These are phyloP conservation scores for Chrysolina haemoptera DNA, from an alignment of 2,888 invertebrate species.

Conservation along the genomic window DNA sequence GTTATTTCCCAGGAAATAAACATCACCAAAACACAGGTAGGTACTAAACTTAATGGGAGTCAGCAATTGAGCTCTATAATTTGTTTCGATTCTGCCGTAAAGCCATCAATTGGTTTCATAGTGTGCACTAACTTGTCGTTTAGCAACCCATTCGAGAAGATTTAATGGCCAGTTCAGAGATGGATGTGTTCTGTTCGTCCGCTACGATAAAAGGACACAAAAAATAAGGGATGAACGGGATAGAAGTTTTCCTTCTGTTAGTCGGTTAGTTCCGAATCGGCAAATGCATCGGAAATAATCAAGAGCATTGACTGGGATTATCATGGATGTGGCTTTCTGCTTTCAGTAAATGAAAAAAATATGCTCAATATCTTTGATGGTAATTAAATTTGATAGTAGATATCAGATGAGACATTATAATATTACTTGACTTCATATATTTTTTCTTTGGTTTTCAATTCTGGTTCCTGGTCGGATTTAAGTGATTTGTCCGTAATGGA, in stretches of 20 bases:
- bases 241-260: conserved; percentile 1
- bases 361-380: no score
- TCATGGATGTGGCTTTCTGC: not conserved
- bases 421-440: no score
- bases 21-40: no score
- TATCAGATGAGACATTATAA: no score
- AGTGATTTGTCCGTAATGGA: no score
- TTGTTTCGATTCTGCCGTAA: conserved; percentile 6
- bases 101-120: conserved; percentile 39
- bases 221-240: conserved; percentile 1
- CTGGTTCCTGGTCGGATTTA: no score
- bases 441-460: no score
- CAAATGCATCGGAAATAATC: not conserved
- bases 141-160: conserved; percentile 39
- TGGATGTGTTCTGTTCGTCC: not conserved
- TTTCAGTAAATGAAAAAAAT: no score
- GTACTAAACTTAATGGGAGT: not conserved
- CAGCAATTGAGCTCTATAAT: not conserved
- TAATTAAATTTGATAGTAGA: no score
- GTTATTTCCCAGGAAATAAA: no score
- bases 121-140: conserved; percentile 38
- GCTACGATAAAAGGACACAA: conserved; percentile 3
- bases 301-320: not conserved
- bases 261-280: not conserved
- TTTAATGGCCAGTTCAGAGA: conserved; percentile 37